Conservation (phyloP, 2,113 vertebrate species). For the Abramis brama region DNA sequence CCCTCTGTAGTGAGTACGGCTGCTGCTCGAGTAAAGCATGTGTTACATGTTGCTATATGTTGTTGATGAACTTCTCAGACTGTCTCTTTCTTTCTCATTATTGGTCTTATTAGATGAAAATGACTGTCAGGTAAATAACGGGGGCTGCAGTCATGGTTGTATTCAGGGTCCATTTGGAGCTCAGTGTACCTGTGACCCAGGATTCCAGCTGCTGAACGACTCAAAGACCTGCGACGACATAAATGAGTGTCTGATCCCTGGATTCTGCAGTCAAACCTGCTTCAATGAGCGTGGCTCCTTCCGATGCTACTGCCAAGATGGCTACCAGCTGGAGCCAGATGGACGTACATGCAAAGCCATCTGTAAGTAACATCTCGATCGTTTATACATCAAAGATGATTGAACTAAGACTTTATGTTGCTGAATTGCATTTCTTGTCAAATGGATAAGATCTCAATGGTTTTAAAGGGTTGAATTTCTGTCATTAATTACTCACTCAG, state of each 20-base stretch:
- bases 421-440: neutral
- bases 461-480: too few species aligned
- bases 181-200: conserved; percentile 87
- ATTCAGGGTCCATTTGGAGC: conserved; percentile 95
- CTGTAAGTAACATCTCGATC: conserved; percentile 75
- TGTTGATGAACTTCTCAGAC: neutral
- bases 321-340: conserved; percentile 85
- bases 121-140: conserved; percentile 89
- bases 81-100: neutral
- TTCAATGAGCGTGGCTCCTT: conserved; percentile 92
- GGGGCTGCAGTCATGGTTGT: conserved; percentile 92
- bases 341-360: conserved; percentile 88
- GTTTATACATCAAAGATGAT: neutral
- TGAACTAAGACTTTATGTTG: neutral
- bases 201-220: conserved; percentile 91
- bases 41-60: neutral
- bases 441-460: neutral
- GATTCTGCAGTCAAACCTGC: conserved; percentile 95
- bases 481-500: too few species aligned
- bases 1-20: conserved; percentile 93
- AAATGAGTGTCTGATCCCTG: conserved; percentile 87
- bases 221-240: conserved; percentile 95
- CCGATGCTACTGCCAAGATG: conserved; percentile 89
- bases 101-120: conserved; percentile 82
- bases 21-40: neutral